Base-by-base conservation (phyloP, 2,888 invertebrate species). In the Mesorhabditis spiculigera region DNA sequence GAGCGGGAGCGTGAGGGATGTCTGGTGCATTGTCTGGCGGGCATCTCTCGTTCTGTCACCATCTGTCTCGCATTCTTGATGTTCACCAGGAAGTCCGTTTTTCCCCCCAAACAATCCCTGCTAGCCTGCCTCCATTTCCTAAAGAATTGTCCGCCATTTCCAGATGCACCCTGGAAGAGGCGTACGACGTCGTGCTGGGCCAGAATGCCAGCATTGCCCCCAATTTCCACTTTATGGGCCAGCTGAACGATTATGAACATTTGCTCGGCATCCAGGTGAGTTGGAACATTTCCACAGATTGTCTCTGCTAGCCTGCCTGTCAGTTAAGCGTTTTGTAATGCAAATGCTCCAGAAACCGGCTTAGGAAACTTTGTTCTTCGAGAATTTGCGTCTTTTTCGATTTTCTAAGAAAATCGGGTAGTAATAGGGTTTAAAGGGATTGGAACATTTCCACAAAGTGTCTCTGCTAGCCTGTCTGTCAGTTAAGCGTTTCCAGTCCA, bases 151-250 rank as follows among this genome's bases (percentile, higher is more conserved):
- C 41, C 8, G 41, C 8, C 3, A 63, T 63, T 63, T n/a, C 79
- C 68, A 78, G 80, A 67, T 91, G 95, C 82, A 91, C 91, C 82
- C 90, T 96, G 86, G 94, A 96, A 87, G 94, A 95, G 87, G 95
- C 95, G 77, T 96, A 95, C 89, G 93, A 94, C 88, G 90, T 94
- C 87, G 94, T 96, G 81, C 92, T 94, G 86, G 90, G 91, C 80
- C 91, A 93, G 86, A 96, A 96, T 88, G 92, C 94, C 65, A 94
- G 95, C 89, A 93, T 96, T 83, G 93, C 94, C 75, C 95, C 96
- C 77, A 96, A 96, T 89, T 95, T 96, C 89, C 94, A 95, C 89
- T 96, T 96, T 88, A 94, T 96, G 94, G 92, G 94, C 75, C 95
- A 96, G 88, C 90, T 96, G 86, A 91, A 93, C 88, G 92, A 92